These are phyloP conservation scores for Aphidius ervi DNA, from an alignment of 1,140 invertebrate species.

Conservation along the genomic window DNA sequence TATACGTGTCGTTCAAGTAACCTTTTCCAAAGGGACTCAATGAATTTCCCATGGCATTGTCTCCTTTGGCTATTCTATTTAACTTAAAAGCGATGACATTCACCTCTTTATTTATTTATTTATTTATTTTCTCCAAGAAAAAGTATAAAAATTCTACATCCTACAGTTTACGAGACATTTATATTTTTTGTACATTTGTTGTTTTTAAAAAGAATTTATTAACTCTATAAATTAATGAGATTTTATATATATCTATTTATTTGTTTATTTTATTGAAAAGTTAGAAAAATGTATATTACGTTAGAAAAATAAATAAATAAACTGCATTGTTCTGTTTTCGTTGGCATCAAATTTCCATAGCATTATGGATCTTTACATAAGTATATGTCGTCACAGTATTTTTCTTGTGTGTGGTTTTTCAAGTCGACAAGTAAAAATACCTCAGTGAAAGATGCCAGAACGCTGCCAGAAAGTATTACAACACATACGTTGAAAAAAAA, in stretches of 20 bases:
- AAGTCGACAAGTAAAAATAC: no score
- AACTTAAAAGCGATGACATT: neutral
- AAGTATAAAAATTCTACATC: neutral
- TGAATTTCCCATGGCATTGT: slow-evolving; percentile 20
- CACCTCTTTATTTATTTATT: neutral
- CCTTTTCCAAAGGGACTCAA: slow-evolving; percentile 9
- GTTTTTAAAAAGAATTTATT: no score
- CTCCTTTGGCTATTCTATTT: neutral
- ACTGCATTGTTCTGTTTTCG: slow-evolving; percentile 37
- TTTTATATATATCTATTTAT: no score
- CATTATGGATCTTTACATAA: slow-evolving; percentile 36
- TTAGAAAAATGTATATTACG: neutral
- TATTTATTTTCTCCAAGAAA: neutral
- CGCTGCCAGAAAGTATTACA: no score
- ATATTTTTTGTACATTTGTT: neutral
- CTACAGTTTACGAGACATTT: no score
- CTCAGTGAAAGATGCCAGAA: no score
- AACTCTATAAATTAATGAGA: no score
- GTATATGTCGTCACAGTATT: neutral
- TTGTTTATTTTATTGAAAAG: neutral
- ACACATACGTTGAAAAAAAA: no score
- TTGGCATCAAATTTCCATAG: slow-evolving; percentile 50
- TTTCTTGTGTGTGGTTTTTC: no score
- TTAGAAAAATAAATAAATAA: neutral
- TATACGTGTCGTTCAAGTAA: slow-evolving; percentile 11